Base-by-base conservation (phyloP, 2,797 vertebrate species). In the Kryptolebias ocellatus region DNA sequence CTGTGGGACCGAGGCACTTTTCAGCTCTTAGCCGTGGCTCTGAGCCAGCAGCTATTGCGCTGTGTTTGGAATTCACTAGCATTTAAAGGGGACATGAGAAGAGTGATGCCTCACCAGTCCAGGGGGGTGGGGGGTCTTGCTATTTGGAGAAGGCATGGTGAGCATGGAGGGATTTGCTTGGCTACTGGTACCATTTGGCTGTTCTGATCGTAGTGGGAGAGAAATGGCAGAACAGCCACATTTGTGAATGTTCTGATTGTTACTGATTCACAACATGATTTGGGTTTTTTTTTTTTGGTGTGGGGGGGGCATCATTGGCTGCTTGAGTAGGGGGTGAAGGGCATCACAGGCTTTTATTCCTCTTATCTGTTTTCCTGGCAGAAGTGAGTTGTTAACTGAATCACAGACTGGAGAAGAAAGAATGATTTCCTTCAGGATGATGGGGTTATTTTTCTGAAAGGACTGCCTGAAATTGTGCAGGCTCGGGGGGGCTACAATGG, bases 221-320 rank as follows among this genome's bases (percentile, higher is more conserved):
- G 74, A 81, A 81, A 89, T 72, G 75, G 78, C 79, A 76, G 63
- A 70, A 27, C 34, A 49, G 47, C 56, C 66, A 64, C 60, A 27
- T 76, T 72, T 78, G 83, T 90, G 80, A 92, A 88, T 87, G 88
- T 86, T 76, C 78, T 67, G 84, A 88, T 89, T 90, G 89, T 92
- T 84, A 75, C 63, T 63, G 80, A 83, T 71, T 83, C 80, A 61
- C 71, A 81, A 69, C 79, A 62, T 68, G 67, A 74, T 55, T 76
- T 3, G 34, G 67, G 73, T 20, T 65, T 78, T 64, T 66, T 78
- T 24, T 24, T 24, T 24, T 24, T 24, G 20, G 20, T 24, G 20
- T 24, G 45, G 1, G 12, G 62, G 58, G 67, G 45, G 49, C 20
- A 17, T 47, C 18, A 60, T 49, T 60, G 70, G 69, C 55, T 54